These are phyloP conservation scores for Harpegnathos saltator DNA, from an alignment of 1,140 invertebrate species.

Conservation along the genomic window DNA sequence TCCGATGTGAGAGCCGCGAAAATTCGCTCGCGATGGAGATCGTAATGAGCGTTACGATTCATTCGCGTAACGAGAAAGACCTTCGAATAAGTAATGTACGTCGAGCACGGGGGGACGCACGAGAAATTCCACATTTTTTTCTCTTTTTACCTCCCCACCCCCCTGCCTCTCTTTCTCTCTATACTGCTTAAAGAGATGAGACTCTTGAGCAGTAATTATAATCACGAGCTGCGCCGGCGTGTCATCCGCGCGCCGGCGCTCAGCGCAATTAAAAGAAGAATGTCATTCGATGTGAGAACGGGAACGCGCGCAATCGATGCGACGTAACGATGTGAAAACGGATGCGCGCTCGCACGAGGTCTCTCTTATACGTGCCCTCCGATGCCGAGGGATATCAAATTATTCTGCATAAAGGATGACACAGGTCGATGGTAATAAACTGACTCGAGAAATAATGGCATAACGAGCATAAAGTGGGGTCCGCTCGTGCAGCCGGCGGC, in stretches of 20 bases:
- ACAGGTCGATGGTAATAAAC: constrained; percentile 76
- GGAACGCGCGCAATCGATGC: constrained; percentile 6
- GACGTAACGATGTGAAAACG: constrained; percentile 38
- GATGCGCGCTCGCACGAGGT: neutral
- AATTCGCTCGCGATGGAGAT: neutral
- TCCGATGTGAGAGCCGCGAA: no score
- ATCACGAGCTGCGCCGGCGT: neutral
- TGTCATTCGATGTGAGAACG: constrained; percentile 13
- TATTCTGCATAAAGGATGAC: constrained; percentile 75
- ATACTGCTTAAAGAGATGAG: constrained; percentile 21
- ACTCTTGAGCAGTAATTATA: constrained; percentile 11
- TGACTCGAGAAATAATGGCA: constrained; percentile 75
- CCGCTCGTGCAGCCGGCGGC: constrained; percentile 74
- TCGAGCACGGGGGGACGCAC: neutral
- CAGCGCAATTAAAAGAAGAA: constrained; percentile 38
- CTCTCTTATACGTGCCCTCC: constrained; percentile 61
- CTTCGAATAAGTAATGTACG: neutral
- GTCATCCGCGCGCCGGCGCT: neutral
- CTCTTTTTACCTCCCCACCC: no score
- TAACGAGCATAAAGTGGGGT: constrained; percentile 75
- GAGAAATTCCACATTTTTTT: constrained; percentile 8
- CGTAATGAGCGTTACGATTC: neutral
- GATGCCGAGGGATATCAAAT: constrained; percentile 72
- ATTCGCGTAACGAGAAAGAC: neutral
- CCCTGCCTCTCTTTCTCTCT: neutral